A percentile compares a stretch with the other conserved stretches of the same genome.
Conservation (phyloP, 2,888 invertebrate species). For the Pterobdella sp. region DNA sequence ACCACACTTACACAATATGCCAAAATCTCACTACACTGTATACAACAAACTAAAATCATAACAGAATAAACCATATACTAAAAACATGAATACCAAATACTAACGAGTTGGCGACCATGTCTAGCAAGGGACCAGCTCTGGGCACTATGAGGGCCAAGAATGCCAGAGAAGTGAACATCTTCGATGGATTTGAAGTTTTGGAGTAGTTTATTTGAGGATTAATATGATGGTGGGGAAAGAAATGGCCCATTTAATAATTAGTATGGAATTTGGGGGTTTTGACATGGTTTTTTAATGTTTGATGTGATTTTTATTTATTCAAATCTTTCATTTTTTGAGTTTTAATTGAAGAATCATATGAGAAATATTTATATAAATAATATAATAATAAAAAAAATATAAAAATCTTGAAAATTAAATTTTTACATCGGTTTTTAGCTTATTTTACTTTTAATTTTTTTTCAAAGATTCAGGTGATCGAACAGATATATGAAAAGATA, state of each 20-base stretch:
- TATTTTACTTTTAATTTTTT: neutral
- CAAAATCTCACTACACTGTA: neutral
- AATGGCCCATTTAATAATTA: neutral
- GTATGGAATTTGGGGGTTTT: no score
- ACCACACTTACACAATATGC: conserved; percentile 1
- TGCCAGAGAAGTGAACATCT: conserved; percentile 31
- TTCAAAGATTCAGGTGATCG: no score
- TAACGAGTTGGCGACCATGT: conserved; percentile 33
- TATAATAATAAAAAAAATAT: neutral
- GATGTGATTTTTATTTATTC: no score
- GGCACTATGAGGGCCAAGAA: conserved; percentile 32
- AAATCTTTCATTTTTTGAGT: no score
- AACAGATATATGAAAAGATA: no score
- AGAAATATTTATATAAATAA: neutral
- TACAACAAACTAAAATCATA: neutral
- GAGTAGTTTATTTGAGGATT: neutral
- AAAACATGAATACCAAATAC: neutral
- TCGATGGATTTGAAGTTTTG: neutral
- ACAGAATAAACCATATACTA: no score
- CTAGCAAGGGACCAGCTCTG: conserved; percentile 31
- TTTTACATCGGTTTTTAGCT: neutral
- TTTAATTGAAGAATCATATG: no score
- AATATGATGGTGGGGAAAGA: neutral
- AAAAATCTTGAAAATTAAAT: conserved; percentile 4
- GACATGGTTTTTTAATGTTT: no score